Percentiles rank a stretch among this genome's conserved stretches.
phyloP scores from a whole-genome alignment of 2,888 invertebrate species.

The Disparrhopalites patrizii region DNA sequence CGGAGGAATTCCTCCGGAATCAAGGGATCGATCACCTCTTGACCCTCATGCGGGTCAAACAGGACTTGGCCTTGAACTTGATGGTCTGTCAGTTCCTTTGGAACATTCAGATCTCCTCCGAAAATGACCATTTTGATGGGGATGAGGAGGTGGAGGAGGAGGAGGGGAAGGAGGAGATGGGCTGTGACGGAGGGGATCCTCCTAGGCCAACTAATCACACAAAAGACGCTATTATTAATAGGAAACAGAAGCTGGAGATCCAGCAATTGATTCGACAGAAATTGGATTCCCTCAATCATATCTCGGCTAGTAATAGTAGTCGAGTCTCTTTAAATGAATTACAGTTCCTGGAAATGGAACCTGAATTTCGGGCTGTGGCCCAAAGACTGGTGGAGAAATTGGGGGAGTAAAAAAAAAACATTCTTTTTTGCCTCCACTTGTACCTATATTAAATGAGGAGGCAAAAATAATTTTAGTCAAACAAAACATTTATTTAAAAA shows the following conservation, averaged over 20 bases:
- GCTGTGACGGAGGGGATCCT: background rate
- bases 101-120: conserved; percentile 40
- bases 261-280: background rate
- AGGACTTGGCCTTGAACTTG: conserved; percentile 38
- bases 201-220: too few species aligned
- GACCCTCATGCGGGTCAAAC: conserved; percentile 30
- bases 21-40: conserved; percentile 40
- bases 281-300: background rate
- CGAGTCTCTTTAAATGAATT: background rate
- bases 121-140: background rate
- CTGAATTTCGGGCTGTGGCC: background rate
- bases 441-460: background rate
- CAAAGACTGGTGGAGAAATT: background rate
- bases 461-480: too few species aligned
- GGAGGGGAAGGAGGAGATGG: background rate
- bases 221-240: background rate
- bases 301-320: background rate
- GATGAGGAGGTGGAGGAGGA: background rate
- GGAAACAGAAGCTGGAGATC: background rate
- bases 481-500: too few species aligned
- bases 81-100: conserved; percentile 46
- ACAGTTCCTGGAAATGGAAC: background rate
- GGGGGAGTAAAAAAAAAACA: background rate
- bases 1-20: conserved; percentile 35
- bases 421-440: background rate